Evolutionary conservation across 2,797 vertebrate species (phyloP).

Genomic region (Lemur catta): DNA sequence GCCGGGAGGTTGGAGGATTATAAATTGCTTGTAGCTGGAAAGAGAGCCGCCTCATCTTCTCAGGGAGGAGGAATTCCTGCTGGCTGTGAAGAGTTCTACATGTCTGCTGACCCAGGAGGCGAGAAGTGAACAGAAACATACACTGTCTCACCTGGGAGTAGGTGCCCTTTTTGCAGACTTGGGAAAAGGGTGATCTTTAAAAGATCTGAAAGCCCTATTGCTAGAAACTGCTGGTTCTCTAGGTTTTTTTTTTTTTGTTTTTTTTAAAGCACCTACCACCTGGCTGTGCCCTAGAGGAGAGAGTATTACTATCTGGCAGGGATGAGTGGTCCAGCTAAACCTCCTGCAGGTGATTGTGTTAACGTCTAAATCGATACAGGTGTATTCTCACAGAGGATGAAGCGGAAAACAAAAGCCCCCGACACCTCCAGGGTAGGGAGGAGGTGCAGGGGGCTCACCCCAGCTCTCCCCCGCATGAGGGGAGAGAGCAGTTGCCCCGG

Average conservation of each 20-base stretch:
- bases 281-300: background rate
- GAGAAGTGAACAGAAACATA: background rate
- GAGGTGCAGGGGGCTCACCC: background rate
- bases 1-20: background rate
- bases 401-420: background rate
- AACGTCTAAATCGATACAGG: background rate
- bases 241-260: background rate
- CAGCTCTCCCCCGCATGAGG: background rate
- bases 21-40: background rate
- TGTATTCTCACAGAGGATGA: no score
- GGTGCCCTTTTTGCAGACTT: background rate
- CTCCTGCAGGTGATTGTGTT: background rate
- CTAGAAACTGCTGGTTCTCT: background rate
- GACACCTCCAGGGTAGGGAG: background rate
- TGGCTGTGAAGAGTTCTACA: fast-evolving
- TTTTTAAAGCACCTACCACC: background rate
- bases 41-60: background rate
- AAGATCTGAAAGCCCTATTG: background rate
- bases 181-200: background rate
- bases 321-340: no score
- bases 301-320: background rate
- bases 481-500: background rate
- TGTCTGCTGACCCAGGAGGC: background rate
- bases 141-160: background rate
- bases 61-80: background rate